A percentile compares a stretch with the other conserved stretches of the same genome.
These are phyloP conservation scores for Colossoma macropomum DNA, from an alignment of 2,113 vertebrate species.

Conservation along the genomic window DNA sequence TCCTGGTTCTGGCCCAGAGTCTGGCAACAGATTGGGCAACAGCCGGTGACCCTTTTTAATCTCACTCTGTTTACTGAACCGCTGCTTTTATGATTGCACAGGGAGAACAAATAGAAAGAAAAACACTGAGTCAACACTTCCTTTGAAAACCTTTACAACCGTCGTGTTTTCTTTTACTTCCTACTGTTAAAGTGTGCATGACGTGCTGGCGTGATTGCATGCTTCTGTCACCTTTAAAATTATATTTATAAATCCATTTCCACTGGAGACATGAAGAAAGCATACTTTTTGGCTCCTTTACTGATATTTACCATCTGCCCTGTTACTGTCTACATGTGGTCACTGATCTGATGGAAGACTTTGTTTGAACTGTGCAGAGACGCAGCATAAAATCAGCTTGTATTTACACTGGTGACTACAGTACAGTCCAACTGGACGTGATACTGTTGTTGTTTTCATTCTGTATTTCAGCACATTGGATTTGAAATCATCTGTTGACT, in stretches of 20 bases:
- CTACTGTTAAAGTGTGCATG: not conserved
- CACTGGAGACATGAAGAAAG: not conserved
- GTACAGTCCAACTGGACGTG: not conserved
- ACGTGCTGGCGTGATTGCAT: not conserved
- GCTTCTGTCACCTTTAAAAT: not conserved
- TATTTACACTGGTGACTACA: not conserved
- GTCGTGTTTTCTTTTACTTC: not conserved
- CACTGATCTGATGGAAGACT: not conserved
- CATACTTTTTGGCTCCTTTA: not conserved
- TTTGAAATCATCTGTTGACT: not conserved
- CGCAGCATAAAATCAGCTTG: not conserved
- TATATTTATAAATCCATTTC: not conserved
- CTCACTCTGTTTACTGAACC: conserved; percentile 13
- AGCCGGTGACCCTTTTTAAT: conserved; percentile 38
- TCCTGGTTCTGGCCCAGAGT: conserved; percentile 44
- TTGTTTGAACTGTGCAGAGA: not conserved
- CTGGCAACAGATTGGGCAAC: conserved; percentile 23
- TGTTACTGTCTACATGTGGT: not conserved
- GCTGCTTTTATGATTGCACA: not conserved
- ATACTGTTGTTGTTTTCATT: not conserved
- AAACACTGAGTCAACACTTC: not conserved
- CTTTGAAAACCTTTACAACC: not conserved
- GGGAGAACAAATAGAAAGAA: not conserved
- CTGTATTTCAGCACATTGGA: not conserved
- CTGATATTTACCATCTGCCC: not conserved